Conservation (phyloP, 2,113 vertebrate species). For the Sclerurus mexicanus region DNA sequence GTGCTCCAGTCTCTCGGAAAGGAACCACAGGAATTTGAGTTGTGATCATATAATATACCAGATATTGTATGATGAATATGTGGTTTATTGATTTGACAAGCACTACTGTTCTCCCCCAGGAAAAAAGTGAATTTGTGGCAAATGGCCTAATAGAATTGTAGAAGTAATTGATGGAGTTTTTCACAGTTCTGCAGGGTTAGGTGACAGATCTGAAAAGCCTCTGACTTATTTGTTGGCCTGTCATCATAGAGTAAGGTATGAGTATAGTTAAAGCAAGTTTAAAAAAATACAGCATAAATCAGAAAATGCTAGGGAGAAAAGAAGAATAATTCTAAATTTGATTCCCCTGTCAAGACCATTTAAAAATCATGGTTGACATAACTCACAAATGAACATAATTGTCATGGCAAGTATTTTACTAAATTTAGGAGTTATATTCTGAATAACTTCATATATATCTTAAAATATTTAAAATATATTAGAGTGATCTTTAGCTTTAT, state of each 20-base stretch:
- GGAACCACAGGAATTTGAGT: background rate
- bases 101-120: background rate
- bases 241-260: background rate
- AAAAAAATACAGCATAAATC: background rate
- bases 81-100: conserved; percentile 37
- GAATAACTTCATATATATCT: background rate
- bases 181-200: background rate
- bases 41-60: conserved; percentile 13
- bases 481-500: background rate
- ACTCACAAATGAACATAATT: background rate
- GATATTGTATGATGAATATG: conserved; percentile 35
- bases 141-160: background rate
- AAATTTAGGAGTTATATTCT: background rate
- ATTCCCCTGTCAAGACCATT: background rate
- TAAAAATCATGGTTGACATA: background rate
- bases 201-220: conserved; percentile 32
- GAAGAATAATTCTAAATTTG: background rate
- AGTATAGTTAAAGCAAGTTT: background rate
- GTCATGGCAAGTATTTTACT: background rate
- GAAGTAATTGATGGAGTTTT: conserved; percentile 30
- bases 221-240: background rate
- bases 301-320: background rate
- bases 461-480: background rate
- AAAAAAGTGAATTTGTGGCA: background rate
- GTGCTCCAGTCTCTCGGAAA: background rate